Percentiles rank a stretch among this genome's conserved stretches.
Evolutionary conservation across 2,888 invertebrate species (phyloP).

Genomic region (Torymus aiolomorphi): DNA sequence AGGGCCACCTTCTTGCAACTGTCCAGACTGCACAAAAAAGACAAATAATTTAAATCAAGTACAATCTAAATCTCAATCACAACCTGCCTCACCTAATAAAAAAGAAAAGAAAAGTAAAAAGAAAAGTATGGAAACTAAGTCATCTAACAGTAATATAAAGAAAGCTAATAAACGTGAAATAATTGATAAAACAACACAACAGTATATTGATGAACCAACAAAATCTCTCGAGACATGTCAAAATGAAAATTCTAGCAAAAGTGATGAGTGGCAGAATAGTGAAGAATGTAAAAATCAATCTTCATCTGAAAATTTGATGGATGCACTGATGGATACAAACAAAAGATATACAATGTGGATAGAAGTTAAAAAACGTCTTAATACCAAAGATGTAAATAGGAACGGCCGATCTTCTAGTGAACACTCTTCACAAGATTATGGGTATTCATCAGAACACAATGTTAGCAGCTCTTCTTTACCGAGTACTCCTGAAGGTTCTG

Average conservation of each 20-base stretch:
- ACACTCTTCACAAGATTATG: constrained; percentile 86
- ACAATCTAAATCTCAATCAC: constrained; percentile 61
- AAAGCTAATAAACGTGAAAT: constrained; percentile 59
- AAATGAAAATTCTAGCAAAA: constrained; percentile 47
- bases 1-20: constrained; percentile 70
- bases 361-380: constrained; percentile 73
- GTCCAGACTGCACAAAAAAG: constrained; percentile 72
- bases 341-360: constrained; percentile 70
- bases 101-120: constrained; percentile 59
- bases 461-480: constrained; percentile 87
- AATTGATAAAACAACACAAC: constrained; percentile 36
- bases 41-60: constrained; percentile 63
- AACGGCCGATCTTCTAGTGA: constrained; percentile 82
- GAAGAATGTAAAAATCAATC: constrained; percentile 62
- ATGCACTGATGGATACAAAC: constrained; percentile 69
- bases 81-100: constrained; percentile 61
- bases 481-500: constrained; percentile 93
- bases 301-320: constrained; percentile 66
- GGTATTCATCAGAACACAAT: constrained; percentile 91
- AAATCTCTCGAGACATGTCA: constrained; percentile 60
- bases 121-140: constrained; percentile 58
- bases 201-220: constrained; percentile 58
- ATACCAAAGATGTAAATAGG: constrained; percentile 77
- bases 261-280: constrained; percentile 49
- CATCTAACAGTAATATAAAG: constrained; percentile 62